Evolutionary conservation across 2,888 invertebrate genomes (phyloP), one percentile per base, ranked within the genome.

Genomic region (Hyppa rectilinea): DNA sequence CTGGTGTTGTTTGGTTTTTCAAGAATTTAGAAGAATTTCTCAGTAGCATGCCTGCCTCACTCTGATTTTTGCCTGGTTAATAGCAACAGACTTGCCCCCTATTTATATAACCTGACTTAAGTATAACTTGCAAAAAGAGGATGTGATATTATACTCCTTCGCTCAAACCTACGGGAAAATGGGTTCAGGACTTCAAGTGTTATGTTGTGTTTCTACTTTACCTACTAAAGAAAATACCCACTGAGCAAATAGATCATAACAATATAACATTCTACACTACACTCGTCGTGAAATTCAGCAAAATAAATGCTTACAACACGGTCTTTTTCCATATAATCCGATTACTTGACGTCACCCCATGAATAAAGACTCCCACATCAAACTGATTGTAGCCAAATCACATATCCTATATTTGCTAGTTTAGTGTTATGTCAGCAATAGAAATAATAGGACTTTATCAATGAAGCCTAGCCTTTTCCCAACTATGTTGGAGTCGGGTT

Each of bases 291-390:
- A 20, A 29, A 47, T 36, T 36, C 10, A 7, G 0, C n/a, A 17
- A 61, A 29, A 29, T 65, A 61, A 38, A 61, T 65, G 65, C 47
- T 45, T 23, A 38, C 36, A 61, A 20, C 61, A 49, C 47, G 36
- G 1, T 36, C 7, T 17, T 36, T 60, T 43, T 52, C 49, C 23
- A 14, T 62, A 31, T 49, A 12, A 66, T 23, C 5, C 45, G 10
- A 36, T 38, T 49, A 61, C 23, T 14, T 50, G 14, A 62, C 23
- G 63, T 50, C 63, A 49, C 14, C 31, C 10, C 20, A 45, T 59
- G 45, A 60, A 29, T 36, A 36, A n/a, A 49, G 36, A 49, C 12
- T 36, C 23, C 34, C 23, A 26, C 10, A 47, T 23, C 17, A 60
- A 45, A 34, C 23, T 29, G n/a, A 52, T n/a, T 40, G 6, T 40